Percentiles rank a stretch among this genome's conserved stretches.
phyloP scores from a whole-genome alignment of 1,140 invertebrate species.

The Papilio dardanus region DNA sequence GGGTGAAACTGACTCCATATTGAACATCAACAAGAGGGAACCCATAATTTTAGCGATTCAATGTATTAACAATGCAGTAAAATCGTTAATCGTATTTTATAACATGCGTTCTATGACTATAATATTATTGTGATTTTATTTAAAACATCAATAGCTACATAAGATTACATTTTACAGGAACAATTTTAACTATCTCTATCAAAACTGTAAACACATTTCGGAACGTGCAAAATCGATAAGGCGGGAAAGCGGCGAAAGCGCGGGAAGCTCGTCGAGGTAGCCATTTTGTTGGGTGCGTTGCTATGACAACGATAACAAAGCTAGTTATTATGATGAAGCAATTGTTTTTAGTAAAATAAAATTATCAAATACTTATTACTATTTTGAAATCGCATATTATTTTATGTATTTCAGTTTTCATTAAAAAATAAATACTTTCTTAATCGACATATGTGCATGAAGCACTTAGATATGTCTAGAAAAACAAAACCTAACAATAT shows the following conservation, averaged over 20 bases:
- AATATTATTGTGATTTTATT: too few species aligned
- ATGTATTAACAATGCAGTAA: background rate
- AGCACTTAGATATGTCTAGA: background rate
- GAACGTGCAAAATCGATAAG: slow-evolving; percentile 58
- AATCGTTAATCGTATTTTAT: background rate
- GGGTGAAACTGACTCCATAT: background rate
- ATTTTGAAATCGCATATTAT: background rate
- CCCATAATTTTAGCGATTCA: background rate
- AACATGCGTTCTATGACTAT: background rate
- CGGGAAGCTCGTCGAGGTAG: slow-evolving; percentile 51
- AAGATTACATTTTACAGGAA: background rate
- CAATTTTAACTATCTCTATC: background rate
- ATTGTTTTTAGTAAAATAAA: background rate
- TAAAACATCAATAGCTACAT: background rate
- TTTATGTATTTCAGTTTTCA: background rate
- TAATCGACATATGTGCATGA: background rate
- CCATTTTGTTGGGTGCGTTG: slow-evolving; percentile 53
- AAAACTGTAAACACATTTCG: slow-evolving; percentile 36
- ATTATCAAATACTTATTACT: background rate
- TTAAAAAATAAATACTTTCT: background rate
- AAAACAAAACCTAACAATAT: background rate
- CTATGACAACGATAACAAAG: slow-evolving; percentile 46
- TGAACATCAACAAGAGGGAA: background rate
- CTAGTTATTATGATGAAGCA: background rate
- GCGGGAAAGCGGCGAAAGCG: slow-evolving; percentile 57